phyloP scores from a whole-genome alignment of 1,140 invertebrate genomes.

The Drosophila jambulina region DNA sequence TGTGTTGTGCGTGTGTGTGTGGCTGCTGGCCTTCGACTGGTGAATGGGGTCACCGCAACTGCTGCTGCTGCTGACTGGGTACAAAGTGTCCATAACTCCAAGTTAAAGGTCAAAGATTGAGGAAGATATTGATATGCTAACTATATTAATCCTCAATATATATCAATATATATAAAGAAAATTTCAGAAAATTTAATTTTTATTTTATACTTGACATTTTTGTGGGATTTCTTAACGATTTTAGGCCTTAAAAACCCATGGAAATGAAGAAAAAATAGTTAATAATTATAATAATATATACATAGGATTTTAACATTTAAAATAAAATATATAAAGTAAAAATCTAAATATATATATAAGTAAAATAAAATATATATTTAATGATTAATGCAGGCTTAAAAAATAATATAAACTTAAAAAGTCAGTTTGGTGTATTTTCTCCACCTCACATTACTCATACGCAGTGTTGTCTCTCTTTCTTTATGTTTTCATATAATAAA shows the following conservation, averaged over 20 bases:
- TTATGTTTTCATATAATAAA: neutral
- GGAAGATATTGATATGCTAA: neutral
- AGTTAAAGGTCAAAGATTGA: slow-evolving; percentile 21
- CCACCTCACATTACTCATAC: slow-evolving; percentile 10
- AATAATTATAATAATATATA: no score
- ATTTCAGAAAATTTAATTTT: neutral
- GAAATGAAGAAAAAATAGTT: no score
- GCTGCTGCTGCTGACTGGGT: neutral
- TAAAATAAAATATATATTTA: neutral
- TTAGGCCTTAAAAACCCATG: no score
- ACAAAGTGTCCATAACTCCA: slow-evolving; percentile 1
- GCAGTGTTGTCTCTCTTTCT: neutral
- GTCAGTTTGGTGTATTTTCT: neutral
- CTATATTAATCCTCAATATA: neutral
- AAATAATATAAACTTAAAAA: neutral
- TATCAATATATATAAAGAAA: neutral
- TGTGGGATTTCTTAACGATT: no score
- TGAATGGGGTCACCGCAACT: slow-evolving; percentile 17
- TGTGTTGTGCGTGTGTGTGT: neutral
- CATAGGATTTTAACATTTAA: no score
- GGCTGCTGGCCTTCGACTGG: slow-evolving; percentile 15
- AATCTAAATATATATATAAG: neutral
- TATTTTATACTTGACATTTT: no score
- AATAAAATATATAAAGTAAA: neutral
- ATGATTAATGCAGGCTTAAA: neutral